Evolutionary conservation across 2,888 invertebrate genomes (phyloP).

Genomic region (Dynastes tityus): DNA sequence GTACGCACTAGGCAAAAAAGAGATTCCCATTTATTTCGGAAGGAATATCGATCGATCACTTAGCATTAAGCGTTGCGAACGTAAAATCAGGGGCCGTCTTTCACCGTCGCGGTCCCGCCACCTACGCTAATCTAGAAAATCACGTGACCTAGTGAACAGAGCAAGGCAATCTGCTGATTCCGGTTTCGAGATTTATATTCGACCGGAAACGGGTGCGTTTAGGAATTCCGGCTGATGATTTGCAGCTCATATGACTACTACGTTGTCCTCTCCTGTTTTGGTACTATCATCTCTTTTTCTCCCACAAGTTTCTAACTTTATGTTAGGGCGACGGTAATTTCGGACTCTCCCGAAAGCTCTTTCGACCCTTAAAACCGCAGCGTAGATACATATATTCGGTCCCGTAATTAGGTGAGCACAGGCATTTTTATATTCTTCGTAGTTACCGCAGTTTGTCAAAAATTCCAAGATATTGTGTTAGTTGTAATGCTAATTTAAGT

Average conservation of each 20-base stretch:
- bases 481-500: too few relatives aligned
- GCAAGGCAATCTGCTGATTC: conserved; percentile 68
- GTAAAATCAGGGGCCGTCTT: conserved; percentile 35
- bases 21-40: conserved; percentile 24
- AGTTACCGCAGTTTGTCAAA: background rate
- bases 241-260: conserved; percentile 69
- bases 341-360: conserved; percentile 29
- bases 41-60: conserved; percentile 44
- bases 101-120: background rate
- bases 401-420: conserved; percentile 14
- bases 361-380: conserved; percentile 35
- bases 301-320: conserved; percentile 1
- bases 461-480: background rate
- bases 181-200: conserved; percentile 66
- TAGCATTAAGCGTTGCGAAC: conserved; percentile 36
- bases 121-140: conserved; percentile 46
- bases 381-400: conserved; percentile 6
- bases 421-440: conserved; percentile 3
- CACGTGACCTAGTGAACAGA: conserved; percentile 61
- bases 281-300: conserved; percentile 5
- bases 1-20: conserved; percentile 1
- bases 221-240: conserved; percentile 78
- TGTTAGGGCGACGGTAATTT: conserved; percentile 15
- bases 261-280: conserved; percentile 35
- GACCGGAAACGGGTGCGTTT: conserved; percentile 73